Conservation (phyloP, 2,797 vertebrate genomes). For the Tapirus indicus region DNA sequence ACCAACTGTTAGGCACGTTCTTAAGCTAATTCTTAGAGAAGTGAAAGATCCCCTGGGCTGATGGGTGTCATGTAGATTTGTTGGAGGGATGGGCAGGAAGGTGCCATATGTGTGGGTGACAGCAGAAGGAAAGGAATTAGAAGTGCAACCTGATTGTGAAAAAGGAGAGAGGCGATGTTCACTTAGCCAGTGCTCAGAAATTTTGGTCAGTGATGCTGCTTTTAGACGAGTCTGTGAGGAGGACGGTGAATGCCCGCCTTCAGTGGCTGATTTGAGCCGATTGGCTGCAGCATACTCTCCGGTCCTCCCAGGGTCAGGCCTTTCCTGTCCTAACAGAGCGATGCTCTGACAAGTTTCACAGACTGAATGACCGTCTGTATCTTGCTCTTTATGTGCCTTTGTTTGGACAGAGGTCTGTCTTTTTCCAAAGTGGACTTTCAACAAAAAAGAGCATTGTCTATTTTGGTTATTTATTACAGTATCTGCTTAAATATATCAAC, state of each 20-base stretch:
- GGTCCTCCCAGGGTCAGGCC: background rate
- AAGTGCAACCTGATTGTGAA: background rate
- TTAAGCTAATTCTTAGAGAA: slow-evolving; percentile 10
- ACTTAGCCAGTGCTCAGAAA: background rate
- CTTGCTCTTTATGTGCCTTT: slow-evolving; percentile 10
- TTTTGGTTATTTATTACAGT: background rate
- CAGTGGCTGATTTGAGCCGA: background rate
- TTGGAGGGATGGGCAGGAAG: background rate
- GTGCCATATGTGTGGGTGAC: background rate
- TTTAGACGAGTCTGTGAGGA: background rate
- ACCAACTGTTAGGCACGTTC: background rate
- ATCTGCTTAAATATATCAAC: background rate
- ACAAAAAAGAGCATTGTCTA: background rate
- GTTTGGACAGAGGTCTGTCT: background rate
- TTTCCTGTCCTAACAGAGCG: slow-evolving; percentile 14
- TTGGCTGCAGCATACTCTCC: background rate
- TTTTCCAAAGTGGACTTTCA: background rate
- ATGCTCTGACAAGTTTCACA: background rate
- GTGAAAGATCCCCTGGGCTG: background rate
- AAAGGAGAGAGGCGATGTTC: background rate
- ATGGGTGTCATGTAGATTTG: background rate
- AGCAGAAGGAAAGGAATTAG: background rate
- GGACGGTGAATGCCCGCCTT: background rate
- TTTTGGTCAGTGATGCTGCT: background rate
- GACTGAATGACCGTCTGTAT: background rate